Evolutionary conservation across 2,888 invertebrate genomes (phyloP).

Genomic region (Harpalus rubripes): DNA sequence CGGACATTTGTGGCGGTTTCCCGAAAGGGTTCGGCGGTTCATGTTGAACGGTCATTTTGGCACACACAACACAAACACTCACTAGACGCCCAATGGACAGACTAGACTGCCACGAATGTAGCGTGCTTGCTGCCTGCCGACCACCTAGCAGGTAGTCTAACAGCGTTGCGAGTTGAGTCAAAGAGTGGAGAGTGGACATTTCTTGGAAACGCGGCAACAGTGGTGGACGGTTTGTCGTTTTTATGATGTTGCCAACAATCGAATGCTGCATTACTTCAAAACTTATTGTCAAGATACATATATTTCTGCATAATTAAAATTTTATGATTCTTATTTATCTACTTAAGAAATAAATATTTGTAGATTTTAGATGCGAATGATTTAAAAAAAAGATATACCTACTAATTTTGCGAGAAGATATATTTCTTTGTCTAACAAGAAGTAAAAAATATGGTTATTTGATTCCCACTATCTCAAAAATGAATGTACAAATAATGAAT

Average conservation of each 20-base stretch:
- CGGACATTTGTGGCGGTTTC: conserved; percentile 74
- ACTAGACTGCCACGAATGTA: conserved; percentile 40
- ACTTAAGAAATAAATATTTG: too few relatives aligned
- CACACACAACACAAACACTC: conserved; percentile 67
- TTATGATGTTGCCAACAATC: conserved; percentile 48
- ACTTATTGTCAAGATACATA: background rate
- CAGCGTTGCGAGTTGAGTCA: conserved; percentile 17
- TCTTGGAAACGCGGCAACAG: conserved; percentile 11
- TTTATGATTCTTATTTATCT: too few relatives aligned
- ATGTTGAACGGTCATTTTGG: conserved; percentile 67
- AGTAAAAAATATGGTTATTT: too few relatives aligned
- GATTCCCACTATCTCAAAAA: too few relatives aligned
- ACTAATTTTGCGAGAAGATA: too few relatives aligned
- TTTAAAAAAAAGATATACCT: too few relatives aligned
- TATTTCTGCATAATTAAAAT: background rate
- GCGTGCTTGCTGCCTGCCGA: conserved; percentile 4
- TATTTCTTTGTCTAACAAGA: too few relatives aligned
- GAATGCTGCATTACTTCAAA: background rate
- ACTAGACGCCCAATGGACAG: background rate
- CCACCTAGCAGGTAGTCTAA: conserved; percentile 54
- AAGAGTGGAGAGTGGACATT: conserved; percentile 13
- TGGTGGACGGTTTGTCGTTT: background rate
- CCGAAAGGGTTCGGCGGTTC: conserved; percentile 68
- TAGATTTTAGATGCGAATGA: too few relatives aligned
- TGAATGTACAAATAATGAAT: too few relatives aligned